These are phyloP conservation scores for Peromyscus nudipes DNA, from an alignment of 2,797 vertebrate genomes.

Conservation along the genomic window DNA sequence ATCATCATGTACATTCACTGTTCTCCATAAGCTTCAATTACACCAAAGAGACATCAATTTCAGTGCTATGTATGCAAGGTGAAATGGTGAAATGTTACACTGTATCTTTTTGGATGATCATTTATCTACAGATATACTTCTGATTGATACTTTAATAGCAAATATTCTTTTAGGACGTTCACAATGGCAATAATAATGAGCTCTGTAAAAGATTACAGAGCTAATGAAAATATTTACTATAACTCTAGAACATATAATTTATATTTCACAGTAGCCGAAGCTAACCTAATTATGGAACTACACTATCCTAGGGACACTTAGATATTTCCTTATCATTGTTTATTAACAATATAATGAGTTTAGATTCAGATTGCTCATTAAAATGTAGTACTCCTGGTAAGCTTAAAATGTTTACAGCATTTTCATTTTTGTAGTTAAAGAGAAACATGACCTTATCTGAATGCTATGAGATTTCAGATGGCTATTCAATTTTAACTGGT, in stretches of 20 bases:
- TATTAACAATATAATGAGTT: neutral
- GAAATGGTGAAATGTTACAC: neutral
- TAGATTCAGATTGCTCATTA: neutral
- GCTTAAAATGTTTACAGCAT: conserved; percentile 15
- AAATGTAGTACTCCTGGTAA: neutral
- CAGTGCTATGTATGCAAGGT: neutral
- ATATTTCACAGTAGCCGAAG: neutral
- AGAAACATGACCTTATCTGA: neutral
- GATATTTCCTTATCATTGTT: conserved; percentile 39
- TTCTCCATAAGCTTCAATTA: neutral
- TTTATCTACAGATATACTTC: neutral
- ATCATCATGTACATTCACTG: neutral
- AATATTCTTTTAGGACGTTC: conserved; percentile 14
- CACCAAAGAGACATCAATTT: neutral
- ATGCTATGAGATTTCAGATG: neutral
- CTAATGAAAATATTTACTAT: conserved; percentile 39
- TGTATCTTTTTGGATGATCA: neutral
- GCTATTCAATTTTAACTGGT: neutral
- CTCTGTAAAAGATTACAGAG: neutral
- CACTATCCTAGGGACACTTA: neutral
- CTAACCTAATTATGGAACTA: conserved; percentile 32
- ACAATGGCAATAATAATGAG: conserved; percentile 6
- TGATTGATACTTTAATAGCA: conserved; percentile 39
- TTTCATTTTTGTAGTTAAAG: neutral
- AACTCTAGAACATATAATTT: conserved; percentile 4